Evolutionary conservation across 2,888 invertebrate genomes (phyloP), one percentile per base, ranked within the genome.

Genomic region (Entomobrya multifasciata): DNA sequence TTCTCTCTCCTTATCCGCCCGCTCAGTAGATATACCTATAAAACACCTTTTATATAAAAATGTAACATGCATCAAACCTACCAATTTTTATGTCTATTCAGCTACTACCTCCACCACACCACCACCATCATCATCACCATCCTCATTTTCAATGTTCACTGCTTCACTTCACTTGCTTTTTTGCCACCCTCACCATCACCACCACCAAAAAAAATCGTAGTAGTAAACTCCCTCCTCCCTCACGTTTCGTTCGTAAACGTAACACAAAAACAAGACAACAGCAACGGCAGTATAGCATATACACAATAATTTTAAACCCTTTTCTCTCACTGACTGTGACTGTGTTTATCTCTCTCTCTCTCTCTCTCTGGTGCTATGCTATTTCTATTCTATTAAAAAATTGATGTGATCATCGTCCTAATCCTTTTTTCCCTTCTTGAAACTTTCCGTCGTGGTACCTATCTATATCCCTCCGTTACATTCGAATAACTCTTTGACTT

Each of bases 101-200:
- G 13, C 60, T 27, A 25, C 30, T 25, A 62, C 30, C 62, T n/a
- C n/a, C n/a, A n/a, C n/a, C n/a, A n/a, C n/a, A n/a, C n/a, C n/a
- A n/a, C 65, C 55, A 41, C 55, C 76, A 49, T 49, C 57, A 74
- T 80, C 79, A 76, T 76, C 44, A n/a, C n/a, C n/a, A n/a, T n/a
- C n/a, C n/a, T n/a, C n/a, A n/a, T n/a, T n/a, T n/a, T n/a, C n/a
- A n/a, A n/a, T n/a, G n/a, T n/a, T 67, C 20, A 17, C 15, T 67
- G 41, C 55, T 41, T 60, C 60, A 78, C 67, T 67, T 67, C 44
- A 67, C 67, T 44, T 41, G 88, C 30, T 88, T 87, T 88, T 79
- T 88, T 87, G 88, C 89, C 89, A 88, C 89, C 89, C 89, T 89
- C 87, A 83, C 84, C 89, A n/a, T n/a, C n/a, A n/a, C 67, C 80